A percentile compares a stretch with the other conserved stretches of the same genome.
Conservation (phyloP, 2,888 invertebrate genomes). For the Lycocerus yunnanus region DNA sequence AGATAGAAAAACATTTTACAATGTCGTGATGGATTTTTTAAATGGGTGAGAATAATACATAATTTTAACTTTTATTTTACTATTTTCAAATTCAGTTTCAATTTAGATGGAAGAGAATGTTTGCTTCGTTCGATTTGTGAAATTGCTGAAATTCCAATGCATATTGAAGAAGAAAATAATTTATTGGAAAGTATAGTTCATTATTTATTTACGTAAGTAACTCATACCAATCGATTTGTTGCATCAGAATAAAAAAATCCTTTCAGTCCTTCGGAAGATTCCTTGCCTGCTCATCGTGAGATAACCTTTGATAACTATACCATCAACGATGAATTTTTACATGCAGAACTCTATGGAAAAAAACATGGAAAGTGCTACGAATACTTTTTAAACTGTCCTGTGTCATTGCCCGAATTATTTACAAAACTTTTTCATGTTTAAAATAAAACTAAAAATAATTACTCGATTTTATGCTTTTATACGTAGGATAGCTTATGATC, state of each 20-base stretch:
- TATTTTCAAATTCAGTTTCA: conserved; percentile 41
- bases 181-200: conserved; percentile 54
- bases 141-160: conserved; percentile 47
- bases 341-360: conserved; percentile 18
- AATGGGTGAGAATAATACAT: conserved; percentile 39
- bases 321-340: conserved; percentile 3
- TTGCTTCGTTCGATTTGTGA: conserved; percentile 47
- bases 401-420: conserved; percentile 22
- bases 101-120: conserved; percentile 46
- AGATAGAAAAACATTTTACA: conserved; percentile 44
- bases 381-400: conserved; percentile 7
- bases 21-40: conserved; percentile 41
- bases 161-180: conserved; percentile 47
- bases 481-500: too few species aligned
- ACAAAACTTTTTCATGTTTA: conserved; percentile 16
- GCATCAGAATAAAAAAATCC: neutral
- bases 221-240: neutral
- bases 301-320: neutral
- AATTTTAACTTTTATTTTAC: neutral
- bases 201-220: conserved; percentile 49
- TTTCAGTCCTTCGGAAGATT: conserved; percentile 24
- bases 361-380: conserved; percentile 10
- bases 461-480: too few species aligned
- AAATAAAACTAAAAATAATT: too few species aligned
- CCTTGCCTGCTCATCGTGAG: neutral